Evolutionary conservation across 2,113 vertebrate genomes (phyloP).

Genomic region (Ginglymostoma cirratum): DNA sequence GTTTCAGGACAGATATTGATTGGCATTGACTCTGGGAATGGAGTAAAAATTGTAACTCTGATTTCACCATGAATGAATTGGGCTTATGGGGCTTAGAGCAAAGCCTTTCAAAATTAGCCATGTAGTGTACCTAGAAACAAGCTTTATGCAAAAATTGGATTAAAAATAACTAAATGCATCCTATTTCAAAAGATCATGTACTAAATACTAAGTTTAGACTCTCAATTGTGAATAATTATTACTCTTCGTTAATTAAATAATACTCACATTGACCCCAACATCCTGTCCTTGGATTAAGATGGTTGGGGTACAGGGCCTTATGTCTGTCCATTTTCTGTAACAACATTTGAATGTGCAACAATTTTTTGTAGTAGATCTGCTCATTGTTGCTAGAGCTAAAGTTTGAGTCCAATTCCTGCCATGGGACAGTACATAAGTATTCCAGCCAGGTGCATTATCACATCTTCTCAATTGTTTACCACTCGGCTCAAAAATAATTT

Average conservation of each 20-base stretch:
- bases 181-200: background rate
- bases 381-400: background rate
- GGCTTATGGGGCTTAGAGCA: background rate
- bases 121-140: background rate
- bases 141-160: background rate
- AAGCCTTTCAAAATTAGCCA: background rate
- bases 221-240: background rate
- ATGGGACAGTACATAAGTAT: background rate
- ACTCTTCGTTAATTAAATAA: slow-evolving; percentile 33
- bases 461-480: background rate
- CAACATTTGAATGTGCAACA: slow-evolving; percentile 94
- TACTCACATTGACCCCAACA: slow-evolving; percentile 98
- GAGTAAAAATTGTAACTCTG: background rate
- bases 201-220: no score
- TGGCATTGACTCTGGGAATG: background rate
- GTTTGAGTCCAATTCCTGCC: background rate
- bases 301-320: slow-evolving; percentile 97
- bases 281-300: slow-evolving; percentile 93
- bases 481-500: background rate
- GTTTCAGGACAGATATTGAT: background rate
- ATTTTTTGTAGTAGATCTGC: slow-evolving; percentile 52
- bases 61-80: background rate
- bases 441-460: background rate
- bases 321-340: slow-evolving; percentile 97
- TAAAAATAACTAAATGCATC: background rate